Percentiles rank a stretch among this genome's conserved stretches.
phyloP scores from a whole-genome alignment of 2,888 invertebrate genomes.

The Cotesia congregata region DNA sequence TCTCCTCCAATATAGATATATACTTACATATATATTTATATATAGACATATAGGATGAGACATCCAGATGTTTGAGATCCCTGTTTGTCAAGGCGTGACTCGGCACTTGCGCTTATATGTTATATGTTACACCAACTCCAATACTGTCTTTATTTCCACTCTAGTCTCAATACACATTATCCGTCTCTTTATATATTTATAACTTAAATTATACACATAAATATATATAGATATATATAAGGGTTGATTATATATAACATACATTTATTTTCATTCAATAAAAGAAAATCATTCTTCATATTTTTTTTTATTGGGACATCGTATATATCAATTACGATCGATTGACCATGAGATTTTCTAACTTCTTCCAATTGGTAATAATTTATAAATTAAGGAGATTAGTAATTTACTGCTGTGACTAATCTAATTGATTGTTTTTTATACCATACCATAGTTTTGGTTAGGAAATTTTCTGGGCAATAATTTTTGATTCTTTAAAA shows the following conservation, averaged over 20 bases:
- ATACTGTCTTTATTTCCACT: conserved; percentile 28
- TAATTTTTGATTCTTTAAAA: not conserved
- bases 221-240: conserved; percentile 16
- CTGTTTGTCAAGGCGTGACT: conserved; percentile 71
- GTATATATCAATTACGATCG: conserved; percentile 56
- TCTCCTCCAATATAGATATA: not conserved
- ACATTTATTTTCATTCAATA: conserved; percentile 23
- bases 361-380: conserved; percentile 33
- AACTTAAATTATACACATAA: not conserved
- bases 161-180: conserved; percentile 15
- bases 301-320: conserved; percentile 59
- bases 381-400: conserved; percentile 19
- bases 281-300: conserved; percentile 18
- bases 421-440: not conserved
- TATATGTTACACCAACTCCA: not conserved
- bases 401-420: no score
- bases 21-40: not conserved
- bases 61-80: conserved; percentile 67
- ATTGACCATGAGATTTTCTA: conserved; percentile 62
- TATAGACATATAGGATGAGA: conserved; percentile 9
- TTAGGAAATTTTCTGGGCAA: not conserved
- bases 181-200: conserved; percentile 32
- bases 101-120: conserved; percentile 65
- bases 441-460: not conserved
- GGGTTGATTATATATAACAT: conserved; percentile 4